Conservation (phyloP, 1,140 invertebrate genomes). For the Diuraphis noxia region DNA sequence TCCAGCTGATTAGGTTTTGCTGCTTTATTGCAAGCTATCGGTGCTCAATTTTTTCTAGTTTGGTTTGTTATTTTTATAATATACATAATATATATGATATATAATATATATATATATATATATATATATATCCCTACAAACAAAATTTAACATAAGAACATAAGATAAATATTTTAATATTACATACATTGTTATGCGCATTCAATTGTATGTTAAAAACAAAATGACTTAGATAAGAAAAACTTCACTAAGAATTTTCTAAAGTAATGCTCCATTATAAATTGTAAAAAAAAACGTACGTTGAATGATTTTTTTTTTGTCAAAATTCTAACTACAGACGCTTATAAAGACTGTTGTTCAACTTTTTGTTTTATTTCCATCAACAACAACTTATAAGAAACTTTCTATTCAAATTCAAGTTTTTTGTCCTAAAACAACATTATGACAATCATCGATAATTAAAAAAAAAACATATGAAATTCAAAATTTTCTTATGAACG, state of each 20-base stretch:
- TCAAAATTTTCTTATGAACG: too few relatives aligned
- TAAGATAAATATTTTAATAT: not conserved
- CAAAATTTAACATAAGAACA: not conserved
- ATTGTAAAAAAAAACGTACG: not conserved
- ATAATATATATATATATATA: not conserved
- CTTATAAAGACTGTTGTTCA: too few relatives aligned
- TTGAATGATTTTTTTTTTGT: too few relatives aligned
- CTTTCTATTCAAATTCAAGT: too few relatives aligned
- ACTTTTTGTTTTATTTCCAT: too few relatives aligned
- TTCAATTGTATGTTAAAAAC: not conserved
- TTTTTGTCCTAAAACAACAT: too few relatives aligned
- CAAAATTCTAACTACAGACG: too few relatives aligned
- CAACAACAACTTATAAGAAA: too few relatives aligned
- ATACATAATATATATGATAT: too few relatives aligned
- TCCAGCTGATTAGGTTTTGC: not conserved
- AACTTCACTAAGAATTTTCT: not conserved
- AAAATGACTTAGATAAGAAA: not conserved
- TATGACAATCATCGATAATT: too few relatives aligned
- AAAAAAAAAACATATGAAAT: too few relatives aligned
- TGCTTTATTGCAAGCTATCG: not conserved
- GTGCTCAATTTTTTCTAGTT: not conserved
- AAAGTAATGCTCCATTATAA: not conserved
- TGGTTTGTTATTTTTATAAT: not conserved
- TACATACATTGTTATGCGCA: not conserved
- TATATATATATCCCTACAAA: not conserved